These are phyloP conservation scores for Drosophila kanekoi DNA, from an alignment of 2,888 invertebrate species.

Conservation along the genomic window DNA sequence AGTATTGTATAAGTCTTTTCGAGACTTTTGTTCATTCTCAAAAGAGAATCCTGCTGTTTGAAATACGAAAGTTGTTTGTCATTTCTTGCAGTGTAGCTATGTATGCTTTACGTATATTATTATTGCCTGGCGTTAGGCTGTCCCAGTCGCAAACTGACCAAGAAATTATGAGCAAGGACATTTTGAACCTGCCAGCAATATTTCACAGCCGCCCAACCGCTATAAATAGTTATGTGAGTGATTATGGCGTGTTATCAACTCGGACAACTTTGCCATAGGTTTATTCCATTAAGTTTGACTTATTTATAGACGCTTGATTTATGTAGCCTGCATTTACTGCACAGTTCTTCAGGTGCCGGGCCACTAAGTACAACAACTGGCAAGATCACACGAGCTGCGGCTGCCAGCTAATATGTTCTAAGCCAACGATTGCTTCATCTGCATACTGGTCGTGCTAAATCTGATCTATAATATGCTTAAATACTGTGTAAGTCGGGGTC, in stretches of 20 bases:
- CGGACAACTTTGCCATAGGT: constrained; percentile 32
- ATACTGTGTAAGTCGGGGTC: constrained; percentile 65
- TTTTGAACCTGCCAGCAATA: constrained; percentile 62
- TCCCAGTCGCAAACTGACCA: constrained; percentile 4
- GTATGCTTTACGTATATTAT: constrained; percentile 17
- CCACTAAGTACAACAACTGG: not conserved
- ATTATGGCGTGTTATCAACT: constrained; percentile 70
- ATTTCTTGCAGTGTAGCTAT: constrained; percentile 37
- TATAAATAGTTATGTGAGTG: constrained; percentile 75
- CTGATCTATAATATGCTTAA: constrained; percentile 53
- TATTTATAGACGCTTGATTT: constrained; percentile 77
- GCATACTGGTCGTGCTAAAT: constrained; percentile 60
- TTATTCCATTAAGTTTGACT: constrained; percentile 71
- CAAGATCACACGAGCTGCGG: constrained; percentile 42
- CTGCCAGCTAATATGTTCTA: constrained; percentile 49
- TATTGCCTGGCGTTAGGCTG: constrained; percentile 57
- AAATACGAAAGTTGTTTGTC: too few relatives aligned
- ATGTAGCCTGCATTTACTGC: constrained; percentile 41
- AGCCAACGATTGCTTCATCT: constrained; percentile 57
- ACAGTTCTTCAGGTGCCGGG: not conserved
- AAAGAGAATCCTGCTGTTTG: too few relatives aligned
- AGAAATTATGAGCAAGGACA: constrained; percentile 66
- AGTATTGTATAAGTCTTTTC: too few relatives aligned
- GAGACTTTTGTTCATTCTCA: too few relatives aligned
- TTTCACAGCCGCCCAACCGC: constrained; percentile 42